Percentiles rank a stretch among this genome's conserved stretches.
Evolutionary conservation across 2,888 invertebrate genomes (phyloP).

Genomic region (Polymixis lichenea): DNA sequence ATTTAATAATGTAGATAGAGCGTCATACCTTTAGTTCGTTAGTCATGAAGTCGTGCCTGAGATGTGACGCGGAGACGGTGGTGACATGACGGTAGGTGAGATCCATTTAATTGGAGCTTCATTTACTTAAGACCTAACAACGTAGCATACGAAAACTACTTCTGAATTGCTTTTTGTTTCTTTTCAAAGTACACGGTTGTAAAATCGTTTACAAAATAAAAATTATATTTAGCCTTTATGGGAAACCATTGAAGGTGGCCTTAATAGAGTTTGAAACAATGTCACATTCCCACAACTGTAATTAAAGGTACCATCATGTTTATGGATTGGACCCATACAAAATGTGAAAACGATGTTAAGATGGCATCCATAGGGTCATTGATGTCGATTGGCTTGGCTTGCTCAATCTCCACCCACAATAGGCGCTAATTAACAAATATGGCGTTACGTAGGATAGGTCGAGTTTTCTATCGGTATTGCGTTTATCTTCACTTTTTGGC

Average conservation of each 20-base stretch:
- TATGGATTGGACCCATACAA: conserved; percentile 23
- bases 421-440: conserved; percentile 48
- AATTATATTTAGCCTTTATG: neutral
- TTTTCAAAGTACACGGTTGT: neutral
- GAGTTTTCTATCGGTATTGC: conserved; percentile 20
- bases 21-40: conserved; percentile 30
- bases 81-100: neutral
- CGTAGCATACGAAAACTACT: neutral
- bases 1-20: conserved; percentile 52
- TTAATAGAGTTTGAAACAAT: neutral
- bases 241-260: neutral
- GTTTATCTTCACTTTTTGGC: conserved; percentile 17
- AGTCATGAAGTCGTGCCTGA: conserved; percentile 37
- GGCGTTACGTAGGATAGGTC: conserved; percentile 25
- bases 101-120: conserved; percentile 9
- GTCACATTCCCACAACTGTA: neutral
- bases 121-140: neutral
- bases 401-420: conserved; percentile 53
- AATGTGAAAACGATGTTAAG: conserved; percentile 23
- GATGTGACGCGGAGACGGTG: conserved; percentile 9
- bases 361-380: conserved; percentile 20
- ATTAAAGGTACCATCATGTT: conserved; percentile 5
- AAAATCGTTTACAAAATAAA: neutral
- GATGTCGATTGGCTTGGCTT: conserved; percentile 36
- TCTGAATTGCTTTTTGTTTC: neutral